phyloP scores from a whole-genome alignment of 2,888 invertebrate species.

The Chirona hameri region DNA sequence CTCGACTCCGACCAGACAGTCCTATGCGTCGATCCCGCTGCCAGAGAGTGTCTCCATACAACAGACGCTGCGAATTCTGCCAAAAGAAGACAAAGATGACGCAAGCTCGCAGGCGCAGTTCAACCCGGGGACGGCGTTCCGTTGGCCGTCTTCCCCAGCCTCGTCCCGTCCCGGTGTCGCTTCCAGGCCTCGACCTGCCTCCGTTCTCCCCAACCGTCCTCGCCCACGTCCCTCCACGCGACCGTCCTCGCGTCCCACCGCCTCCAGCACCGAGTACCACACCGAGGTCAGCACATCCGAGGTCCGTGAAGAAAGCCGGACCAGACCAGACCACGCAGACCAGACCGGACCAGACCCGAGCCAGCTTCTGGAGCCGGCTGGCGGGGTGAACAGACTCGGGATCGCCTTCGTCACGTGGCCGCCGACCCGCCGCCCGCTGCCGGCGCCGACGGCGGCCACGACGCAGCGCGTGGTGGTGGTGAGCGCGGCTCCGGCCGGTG shows the following conservation, averaged over 20 bases:
- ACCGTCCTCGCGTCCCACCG: not conserved
- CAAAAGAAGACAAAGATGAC: not conserved
- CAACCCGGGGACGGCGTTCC: not conserved
- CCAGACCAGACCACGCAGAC: not conserved
- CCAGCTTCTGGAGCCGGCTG: not conserved
- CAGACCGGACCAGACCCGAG: not conserved
- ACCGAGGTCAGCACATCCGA: constrained; percentile 5
- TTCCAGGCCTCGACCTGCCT: not conserved
- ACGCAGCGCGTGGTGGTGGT: constrained; percentile 1
- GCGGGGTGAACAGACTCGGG: not conserved
- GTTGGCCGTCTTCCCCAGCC: not conserved
- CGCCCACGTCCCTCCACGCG: not conserved
- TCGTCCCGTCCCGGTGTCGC: not conserved
- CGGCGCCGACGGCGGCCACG: not conserved
- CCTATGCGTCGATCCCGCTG: not conserved
- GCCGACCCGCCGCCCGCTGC: not conserved
- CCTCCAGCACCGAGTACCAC: not conserved
- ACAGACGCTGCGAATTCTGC: not conserved
- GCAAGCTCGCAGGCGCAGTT: not conserved
- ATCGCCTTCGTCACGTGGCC: not conserved
- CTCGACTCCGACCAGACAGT: not conserved
- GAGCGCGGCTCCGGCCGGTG: not conserved
- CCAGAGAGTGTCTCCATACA: not conserved
- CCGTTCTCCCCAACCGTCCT: not conserved
- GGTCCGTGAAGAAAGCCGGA: not conserved